Evolutionary conservation across 2,113 vertebrate genomes (phyloP).

Genomic region (Chlamydotis undulata): DNA sequence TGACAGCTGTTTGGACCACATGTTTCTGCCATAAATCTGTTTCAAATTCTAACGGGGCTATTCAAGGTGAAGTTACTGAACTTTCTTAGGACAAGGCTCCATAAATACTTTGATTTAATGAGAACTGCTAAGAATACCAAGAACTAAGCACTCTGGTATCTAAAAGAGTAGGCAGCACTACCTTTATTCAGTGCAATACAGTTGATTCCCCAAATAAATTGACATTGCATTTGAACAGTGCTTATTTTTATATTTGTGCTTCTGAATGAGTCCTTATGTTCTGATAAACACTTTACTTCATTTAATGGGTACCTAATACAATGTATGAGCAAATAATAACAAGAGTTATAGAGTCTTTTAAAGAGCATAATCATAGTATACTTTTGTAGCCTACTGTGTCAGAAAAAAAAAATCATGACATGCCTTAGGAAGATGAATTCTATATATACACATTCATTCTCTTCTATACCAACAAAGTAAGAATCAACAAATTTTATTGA

Average conservation of each 20-base stretch:
- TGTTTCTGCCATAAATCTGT: conserved; percentile 35
- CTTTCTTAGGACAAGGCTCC: background rate
- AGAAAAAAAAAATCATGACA: background rate
- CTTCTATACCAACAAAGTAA: background rate
- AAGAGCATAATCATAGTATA: background rate
- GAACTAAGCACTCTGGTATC: background rate
- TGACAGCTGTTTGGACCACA: conserved; percentile 19
- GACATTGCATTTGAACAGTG: background rate
- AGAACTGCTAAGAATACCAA: background rate
- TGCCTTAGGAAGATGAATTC: background rate
- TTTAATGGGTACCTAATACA: background rate
- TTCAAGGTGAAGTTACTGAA: conserved; percentile 32
- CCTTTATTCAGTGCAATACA: background rate
- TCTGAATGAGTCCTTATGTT: background rate
- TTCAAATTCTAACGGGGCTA: conserved; percentile 17
- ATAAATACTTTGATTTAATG: background rate
- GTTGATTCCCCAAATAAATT: background rate
- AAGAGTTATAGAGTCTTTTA: background rate
- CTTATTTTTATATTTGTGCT: background rate
- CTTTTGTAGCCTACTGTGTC: background rate
- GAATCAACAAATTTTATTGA: background rate
- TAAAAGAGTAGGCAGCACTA: background rate
- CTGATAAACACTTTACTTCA: background rate
- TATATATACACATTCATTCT: background rate
- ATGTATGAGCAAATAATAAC: background rate